These are phyloP conservation scores for Malacoraja senta DNA, from an alignment of 2,797 vertebrate species.

Conservation along the genomic window DNA sequence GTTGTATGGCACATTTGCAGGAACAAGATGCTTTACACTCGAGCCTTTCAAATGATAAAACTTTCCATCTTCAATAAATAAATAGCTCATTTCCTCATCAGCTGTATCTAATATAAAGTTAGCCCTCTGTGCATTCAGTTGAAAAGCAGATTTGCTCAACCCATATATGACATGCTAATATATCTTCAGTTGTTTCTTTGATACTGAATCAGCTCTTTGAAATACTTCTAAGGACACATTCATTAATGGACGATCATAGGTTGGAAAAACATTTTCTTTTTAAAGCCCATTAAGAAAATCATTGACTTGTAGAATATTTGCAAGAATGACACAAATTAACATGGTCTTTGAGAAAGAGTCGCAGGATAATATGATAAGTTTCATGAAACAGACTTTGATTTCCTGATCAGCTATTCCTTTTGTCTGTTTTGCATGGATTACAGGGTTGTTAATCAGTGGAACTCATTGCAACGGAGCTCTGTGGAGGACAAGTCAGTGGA, in stretches of 20 bases:
- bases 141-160: neutral
- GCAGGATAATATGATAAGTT: neutral
- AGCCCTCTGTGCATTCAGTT: neutral
- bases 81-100: neutral
- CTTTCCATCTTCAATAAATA: neutral
- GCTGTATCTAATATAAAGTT: neutral
- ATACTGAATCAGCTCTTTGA: neutral
- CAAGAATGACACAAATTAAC: neutral
- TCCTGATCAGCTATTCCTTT: neutral
- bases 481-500: too few species aligned
- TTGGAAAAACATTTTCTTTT: conserved; percentile 4
- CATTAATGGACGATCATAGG: neutral
- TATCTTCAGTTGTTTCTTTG: neutral
- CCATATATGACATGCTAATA: neutral
- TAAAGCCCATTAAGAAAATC: neutral
- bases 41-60: neutral
- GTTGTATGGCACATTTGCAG: neutral
- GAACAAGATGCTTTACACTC: neutral
- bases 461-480: too few species aligned
- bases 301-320: neutral
- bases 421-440: too few species aligned
- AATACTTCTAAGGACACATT: neutral
- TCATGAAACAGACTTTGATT: neutral
- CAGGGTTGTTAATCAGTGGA: too few species aligned
- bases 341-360: neutral